Base-by-base conservation (phyloP, 2,113 vertebrate genomes). In the Aythya baeri region DNA sequence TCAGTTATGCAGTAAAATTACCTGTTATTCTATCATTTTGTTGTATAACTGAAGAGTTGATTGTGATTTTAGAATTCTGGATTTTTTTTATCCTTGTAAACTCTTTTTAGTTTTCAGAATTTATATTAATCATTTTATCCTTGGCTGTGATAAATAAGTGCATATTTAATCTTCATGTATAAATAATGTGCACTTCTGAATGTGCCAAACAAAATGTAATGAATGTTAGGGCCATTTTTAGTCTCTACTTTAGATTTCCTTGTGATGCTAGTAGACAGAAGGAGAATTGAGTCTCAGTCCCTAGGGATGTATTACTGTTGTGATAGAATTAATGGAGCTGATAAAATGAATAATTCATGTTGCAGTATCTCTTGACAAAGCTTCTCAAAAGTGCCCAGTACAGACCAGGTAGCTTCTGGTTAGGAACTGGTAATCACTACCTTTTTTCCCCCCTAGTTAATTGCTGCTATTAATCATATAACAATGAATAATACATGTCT, bases 281-380 rank as follows among this genome's bases (percentile, higher is more conserved):
- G 54, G 70, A 73, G 85, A 66, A 91, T 84, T 91, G 84, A 95
- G 58, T 85, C 41, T 93, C 36, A 61, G 13, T 92, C 85, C 81
- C 86, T 49, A 46, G 41, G 63, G 59, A 80, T 62, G n/a, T 73
- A 29, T 81, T 91, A 50, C 54, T 2, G 0, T 77, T 93, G 16
- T 94, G 95, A 95, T 62, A 12, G 59, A 96, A 96, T 97, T 96
- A 94, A 97, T 71, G 95, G 92, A 91, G 89, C 50, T 84, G 91
- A 81, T 57, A 87, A 88, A 94, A 93, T 93, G 21, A 93, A 80
- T 93, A 62, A 89, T 85, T 96, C 41, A 89, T 32, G 66, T 82
- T 87, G 73, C 38, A 84, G 7, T 32, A 81, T 57, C 22, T 78
- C 70, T 78, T 83, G 58, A 91, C 91, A 96, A 93, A 73, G 17